Conservation (phyloP, 2,797 vertebrate genomes). For the Gobio occitaniae region DNA sequence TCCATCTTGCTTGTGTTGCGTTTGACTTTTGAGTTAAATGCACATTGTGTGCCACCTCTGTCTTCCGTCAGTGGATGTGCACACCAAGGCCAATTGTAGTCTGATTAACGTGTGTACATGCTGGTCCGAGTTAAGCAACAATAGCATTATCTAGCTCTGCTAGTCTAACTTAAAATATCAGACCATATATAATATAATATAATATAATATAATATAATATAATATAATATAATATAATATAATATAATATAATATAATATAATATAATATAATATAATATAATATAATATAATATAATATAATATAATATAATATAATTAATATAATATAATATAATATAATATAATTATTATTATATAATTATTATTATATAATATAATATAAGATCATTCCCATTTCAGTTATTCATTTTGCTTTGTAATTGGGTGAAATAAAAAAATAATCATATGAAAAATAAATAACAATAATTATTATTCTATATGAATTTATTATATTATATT, state of each 20-base stretch:
- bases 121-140: not conserved
- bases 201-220: not conserved
- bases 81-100: not conserved
- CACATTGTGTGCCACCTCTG: not conserved
- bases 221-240: not conserved
- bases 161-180: not conserved
- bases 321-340: not conserved
- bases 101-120: not conserved
- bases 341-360: too few species aligned
- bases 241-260: not conserved
- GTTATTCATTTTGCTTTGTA: not conserved
- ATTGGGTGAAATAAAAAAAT: not conserved
- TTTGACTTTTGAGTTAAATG: not conserved
- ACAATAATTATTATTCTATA: not conserved
- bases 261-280: not conserved
- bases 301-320: not conserved
- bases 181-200: not conserved
- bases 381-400: not conserved
- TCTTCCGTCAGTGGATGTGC: not conserved
- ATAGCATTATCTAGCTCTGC: not conserved
- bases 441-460: not conserved
- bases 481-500: too few species aligned
- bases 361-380: too few species aligned
- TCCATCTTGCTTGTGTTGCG: not conserved
- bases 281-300: not conserved